Conservation (phyloP, 2,113 vertebrate species). For the Fukomys damarensis region DNA sequence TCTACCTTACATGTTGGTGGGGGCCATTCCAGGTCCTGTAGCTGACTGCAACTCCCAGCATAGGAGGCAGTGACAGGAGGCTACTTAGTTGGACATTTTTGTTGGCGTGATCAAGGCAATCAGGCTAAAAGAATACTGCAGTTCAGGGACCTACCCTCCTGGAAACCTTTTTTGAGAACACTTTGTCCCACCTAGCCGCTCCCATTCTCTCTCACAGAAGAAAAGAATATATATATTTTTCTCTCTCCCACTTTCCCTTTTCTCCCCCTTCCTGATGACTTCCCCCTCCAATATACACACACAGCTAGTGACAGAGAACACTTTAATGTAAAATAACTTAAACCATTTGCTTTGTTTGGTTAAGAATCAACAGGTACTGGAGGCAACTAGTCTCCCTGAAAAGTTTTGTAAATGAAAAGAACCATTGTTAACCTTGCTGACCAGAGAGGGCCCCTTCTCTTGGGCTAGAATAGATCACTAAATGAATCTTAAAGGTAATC, state of each 20-base stretch:
- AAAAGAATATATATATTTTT: background rate
- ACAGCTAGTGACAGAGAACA: background rate
- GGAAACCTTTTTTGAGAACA: background rate
- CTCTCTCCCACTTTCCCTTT: background rate
- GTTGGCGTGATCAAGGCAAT: background rate
- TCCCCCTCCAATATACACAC: background rate
- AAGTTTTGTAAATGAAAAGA: too few species aligned
- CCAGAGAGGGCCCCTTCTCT: too few species aligned
- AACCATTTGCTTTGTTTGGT: too few species aligned
- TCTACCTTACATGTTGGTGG: background rate
- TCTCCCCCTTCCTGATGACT: accelerated
- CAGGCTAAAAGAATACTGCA: background rate
- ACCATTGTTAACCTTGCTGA: too few species aligned
- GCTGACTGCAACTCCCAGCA: background rate
- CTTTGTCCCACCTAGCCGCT: background rate
- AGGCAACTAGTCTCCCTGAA: too few species aligned
- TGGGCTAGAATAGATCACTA: too few species aligned
- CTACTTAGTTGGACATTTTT: background rate
- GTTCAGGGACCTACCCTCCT: background rate
- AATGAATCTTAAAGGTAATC: too few species aligned
- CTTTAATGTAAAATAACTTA: too few species aligned
- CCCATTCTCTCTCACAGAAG: background rate
- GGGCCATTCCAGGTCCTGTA: background rate
- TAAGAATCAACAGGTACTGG: too few species aligned
- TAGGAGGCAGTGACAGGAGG: background rate